Evolutionary conservation across 2,888 invertebrate species (phyloP), one percentile per base, ranked within the genome.

Genomic region (Gonocerus acuteangulatus): DNA sequence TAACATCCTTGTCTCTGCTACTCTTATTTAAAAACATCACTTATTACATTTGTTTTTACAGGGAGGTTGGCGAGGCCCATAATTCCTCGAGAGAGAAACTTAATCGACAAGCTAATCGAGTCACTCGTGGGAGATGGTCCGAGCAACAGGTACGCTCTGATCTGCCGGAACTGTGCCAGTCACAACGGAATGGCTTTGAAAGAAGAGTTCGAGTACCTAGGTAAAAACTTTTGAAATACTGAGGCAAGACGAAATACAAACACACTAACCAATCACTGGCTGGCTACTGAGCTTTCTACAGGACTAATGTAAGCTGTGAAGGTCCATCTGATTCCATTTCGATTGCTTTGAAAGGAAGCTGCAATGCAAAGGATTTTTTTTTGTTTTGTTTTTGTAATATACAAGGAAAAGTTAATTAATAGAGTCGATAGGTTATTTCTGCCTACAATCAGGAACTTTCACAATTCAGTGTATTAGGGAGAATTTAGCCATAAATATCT

Each of bases 41-140:
- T 27, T 27, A 27, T 27, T 27, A 27, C 9, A 9, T 27, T 27
- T 27, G 27, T 27, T 27, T 39, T 36, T 16, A 16, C 16, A 59
- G 61, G 61, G 22, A 34, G 52, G 16, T 34, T 60, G 18, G 42
- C 60, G 1, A 79, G 89, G 19, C 86, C 88, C 11, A 77, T 93
- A 68, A 74, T 87, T 60, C 84, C 87, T 6, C 79, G 80, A 64
- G 83, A 91, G 66, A 83, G 93, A 62, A 83, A 86, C 4, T 82
- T 87, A 32, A 73, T 95, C 65, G 96, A 96, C 74, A 87, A 88
- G 71, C 79, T 97, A 70, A 86, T 99, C 15, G 97, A 99, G 73
- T 94, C 89, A 72, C 76, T 99, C 64, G 84, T 97, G 44, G 95
- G 95, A 44, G 97, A 99, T 74, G 97, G 96, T 0, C 95, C 96